A percentile compares a stretch with the other conserved stretches of the same genome.
Evolutionary conservation across 2,888 invertebrate species (phyloP).

Genomic region (Leuctra nigra): DNA sequence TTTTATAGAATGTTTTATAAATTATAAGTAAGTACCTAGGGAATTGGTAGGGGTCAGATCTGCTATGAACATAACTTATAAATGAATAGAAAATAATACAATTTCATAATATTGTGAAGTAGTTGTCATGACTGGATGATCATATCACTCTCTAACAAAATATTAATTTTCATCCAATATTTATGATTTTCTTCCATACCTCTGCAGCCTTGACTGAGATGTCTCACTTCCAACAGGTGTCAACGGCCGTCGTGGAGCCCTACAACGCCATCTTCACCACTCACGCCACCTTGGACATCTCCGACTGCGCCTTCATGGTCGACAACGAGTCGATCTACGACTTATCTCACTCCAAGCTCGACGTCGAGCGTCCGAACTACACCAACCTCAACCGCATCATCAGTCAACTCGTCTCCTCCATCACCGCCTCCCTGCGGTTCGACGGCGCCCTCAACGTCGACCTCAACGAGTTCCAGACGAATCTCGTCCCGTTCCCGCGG

Average conservation of each 20-base stretch:
- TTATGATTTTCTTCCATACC: too few species aligned
- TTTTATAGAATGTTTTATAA: too few species aligned
- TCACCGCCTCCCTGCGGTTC: constrained; percentile 44
- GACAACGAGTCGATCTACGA: constrained; percentile 39
- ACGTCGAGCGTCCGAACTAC: constrained; percentile 49
- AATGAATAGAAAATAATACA: too few species aligned
- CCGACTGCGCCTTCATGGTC: constrained; percentile 38
- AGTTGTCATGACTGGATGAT: too few species aligned
- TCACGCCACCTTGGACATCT: constrained; percentile 38
- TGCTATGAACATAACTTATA: too few species aligned
- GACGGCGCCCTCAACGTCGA: constrained; percentile 48
- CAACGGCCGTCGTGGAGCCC: constrained; percentile 40
- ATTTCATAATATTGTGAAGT: too few species aligned
- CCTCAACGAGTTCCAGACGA: constrained; percentile 46
- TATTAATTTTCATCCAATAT: too few species aligned
- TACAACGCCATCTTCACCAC: constrained; percentile 39
- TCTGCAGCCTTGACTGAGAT: too few species aligned
- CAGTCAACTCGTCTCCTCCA: constrained; percentile 51
- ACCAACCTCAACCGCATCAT: constrained; percentile 52
- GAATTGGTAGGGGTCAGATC: too few species aligned
- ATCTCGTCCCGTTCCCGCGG: constrained; percentile 45
- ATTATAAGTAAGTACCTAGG: too few species aligned
- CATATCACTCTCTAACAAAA: too few species aligned
- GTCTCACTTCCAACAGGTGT: constrained; percentile 42
- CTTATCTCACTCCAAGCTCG: constrained; percentile 48